phyloP scores from a whole-genome alignment of 2,113 vertebrate genomes.

The Amazona guildingii region DNA sequence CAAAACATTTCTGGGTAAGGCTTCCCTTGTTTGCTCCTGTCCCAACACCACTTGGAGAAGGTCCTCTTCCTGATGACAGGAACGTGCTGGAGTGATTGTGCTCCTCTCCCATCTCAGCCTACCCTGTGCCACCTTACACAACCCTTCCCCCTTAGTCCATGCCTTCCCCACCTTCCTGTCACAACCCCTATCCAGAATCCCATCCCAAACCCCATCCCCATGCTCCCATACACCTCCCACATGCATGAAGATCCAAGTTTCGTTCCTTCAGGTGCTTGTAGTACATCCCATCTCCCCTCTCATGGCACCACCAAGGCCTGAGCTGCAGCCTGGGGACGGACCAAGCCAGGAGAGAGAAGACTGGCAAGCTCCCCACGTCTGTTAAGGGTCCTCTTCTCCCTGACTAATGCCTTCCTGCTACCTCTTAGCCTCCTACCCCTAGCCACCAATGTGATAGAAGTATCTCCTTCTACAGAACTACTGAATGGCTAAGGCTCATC shows the following conservation, averaged over 20 bases:
- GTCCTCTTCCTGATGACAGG: neutral
- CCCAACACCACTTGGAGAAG: neutral
- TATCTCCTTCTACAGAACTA: neutral
- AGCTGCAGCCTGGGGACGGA: neutral
- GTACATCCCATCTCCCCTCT: neutral
- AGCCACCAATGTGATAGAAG: neutral
- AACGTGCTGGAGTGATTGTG: neutral
- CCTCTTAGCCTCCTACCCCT: neutral
- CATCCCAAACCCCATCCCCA: neutral
- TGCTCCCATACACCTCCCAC: neutral
- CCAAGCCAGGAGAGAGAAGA: neutral
- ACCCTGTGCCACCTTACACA: neutral
- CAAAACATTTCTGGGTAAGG: neutral
- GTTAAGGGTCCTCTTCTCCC: neutral
- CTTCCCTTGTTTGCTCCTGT: neutral
- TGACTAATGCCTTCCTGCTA: neutral
- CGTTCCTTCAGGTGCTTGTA: neutral
- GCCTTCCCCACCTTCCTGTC: neutral
- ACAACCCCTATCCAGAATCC: neutral
- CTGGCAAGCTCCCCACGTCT: accelerated
- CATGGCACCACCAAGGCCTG: neutral
- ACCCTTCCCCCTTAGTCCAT: neutral
- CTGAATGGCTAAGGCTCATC: neutral
- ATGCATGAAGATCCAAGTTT: neutral
- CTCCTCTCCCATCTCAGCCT: neutral